Evolutionary conservation across 2,888 invertebrate species (phyloP), one percentile per base, ranked within the genome.

Genomic region (Rhamnusium bicolor): DNA sequence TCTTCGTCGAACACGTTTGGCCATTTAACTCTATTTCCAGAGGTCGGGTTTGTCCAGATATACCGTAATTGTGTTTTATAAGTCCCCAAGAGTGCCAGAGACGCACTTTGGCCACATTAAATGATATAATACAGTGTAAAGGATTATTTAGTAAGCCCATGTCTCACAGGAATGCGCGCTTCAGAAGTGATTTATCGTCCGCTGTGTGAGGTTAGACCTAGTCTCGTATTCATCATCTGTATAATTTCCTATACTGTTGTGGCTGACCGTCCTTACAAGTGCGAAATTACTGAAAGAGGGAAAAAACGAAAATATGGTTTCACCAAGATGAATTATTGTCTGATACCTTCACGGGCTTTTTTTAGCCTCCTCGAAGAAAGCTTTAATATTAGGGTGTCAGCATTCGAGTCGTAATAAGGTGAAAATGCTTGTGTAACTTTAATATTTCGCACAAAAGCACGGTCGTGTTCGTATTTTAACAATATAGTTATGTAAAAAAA

Each of bases 241-340:
- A 73, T 80, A 80, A 80, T 80, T 79, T 80, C 77, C 76, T 75
- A 76, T 73, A 74, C 72, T 74, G 74, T 78, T 76, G 71, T 70
- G 73, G 78, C 40, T 67, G 56, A 24, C 46, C 67, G 67, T 56
- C 63, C 10, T 65, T 32, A 54, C 21, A 29, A 53, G 65, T 53
- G 65, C 18, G 18, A 27, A 32, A 53, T 65, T 65, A 53, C 53
- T 24, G 53, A 14, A 29, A 16, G 18, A 19, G 65, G n/a, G 32
- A 40, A 29, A 27, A 53, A 63, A 27, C 24, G 63, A 51, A 63
- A 63, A 63, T 63, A 51, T 62, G 40, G 60, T 47, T 19, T 60
- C 61, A 21, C 21, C 61, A 14, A 4, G 47, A 21, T 62, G 63
- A 63, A 27, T 63, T 63, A 63, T 51, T 10, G 51, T 27, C 10